Evolutionary conservation across 2,113 vertebrate genomes (phyloP).

Genomic region (Laticauda laticaudata): DNA sequence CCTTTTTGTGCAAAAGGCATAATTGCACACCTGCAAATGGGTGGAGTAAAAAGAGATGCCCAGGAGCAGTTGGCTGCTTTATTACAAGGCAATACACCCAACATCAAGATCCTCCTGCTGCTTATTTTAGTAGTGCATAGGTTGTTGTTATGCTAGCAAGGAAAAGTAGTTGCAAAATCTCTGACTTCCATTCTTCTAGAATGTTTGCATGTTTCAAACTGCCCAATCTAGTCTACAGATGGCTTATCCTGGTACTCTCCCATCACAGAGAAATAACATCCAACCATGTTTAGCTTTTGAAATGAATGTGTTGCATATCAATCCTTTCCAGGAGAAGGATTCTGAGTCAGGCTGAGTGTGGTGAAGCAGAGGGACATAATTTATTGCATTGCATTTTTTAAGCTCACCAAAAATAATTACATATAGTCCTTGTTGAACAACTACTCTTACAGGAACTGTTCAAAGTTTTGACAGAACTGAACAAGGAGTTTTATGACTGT

Average conservation of each 20-base stretch:
- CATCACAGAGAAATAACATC: background rate
- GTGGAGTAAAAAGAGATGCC: background rate
- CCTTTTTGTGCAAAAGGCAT: background rate
- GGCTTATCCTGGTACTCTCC: background rate
- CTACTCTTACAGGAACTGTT: background rate
- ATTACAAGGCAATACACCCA: background rate
- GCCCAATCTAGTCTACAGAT: background rate
- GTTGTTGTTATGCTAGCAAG: background rate
- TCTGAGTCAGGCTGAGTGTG: background rate
- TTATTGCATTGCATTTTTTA: background rate
- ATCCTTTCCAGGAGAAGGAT: background rate
- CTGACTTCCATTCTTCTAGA: background rate
- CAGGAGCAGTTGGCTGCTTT: background rate
- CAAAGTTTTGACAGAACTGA: background rate
- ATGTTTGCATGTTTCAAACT: background rate
- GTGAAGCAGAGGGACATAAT: background rate
- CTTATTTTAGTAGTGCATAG: background rate
- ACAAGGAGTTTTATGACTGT: background rate
- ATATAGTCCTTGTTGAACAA: background rate
- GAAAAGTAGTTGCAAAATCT: background rate
- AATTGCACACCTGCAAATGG: background rate
- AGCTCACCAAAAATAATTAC: background rate
- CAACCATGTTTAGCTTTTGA: background rate
- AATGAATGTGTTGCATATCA: background rate
- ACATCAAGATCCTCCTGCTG: background rate